These are phyloP conservation scores for Acleris holmiana DNA, from an alignment of 2,888 invertebrate species.

Conservation along the genomic window DNA sequence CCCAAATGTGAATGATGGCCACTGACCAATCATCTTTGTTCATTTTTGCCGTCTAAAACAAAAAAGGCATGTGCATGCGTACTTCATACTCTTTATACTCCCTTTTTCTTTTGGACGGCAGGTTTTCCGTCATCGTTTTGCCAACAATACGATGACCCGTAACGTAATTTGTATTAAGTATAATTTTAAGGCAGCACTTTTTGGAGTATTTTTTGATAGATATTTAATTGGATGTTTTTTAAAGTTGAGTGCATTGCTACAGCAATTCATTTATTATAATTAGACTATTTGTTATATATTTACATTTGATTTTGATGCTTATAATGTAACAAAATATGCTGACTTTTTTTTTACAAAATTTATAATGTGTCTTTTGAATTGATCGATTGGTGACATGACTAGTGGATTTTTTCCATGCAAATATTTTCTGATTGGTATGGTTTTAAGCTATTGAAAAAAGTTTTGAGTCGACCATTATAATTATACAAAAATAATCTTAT, in stretches of 20 bases:
- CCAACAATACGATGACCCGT: constrained; percentile 16
- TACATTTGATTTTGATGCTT: background rate
- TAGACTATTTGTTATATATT: background rate
- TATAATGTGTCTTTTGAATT: background rate
- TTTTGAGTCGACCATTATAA: background rate
- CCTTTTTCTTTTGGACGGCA: too few species aligned
- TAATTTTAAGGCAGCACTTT: constrained; percentile 35
- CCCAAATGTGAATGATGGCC: constrained; percentile 8
- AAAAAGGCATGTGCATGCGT: too few species aligned
- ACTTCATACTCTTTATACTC: too few species aligned
- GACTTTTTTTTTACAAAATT: too few species aligned
- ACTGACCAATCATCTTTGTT: too few species aligned
- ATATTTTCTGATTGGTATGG: background rate
- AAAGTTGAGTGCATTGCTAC: constrained; percentile 24
- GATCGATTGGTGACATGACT: background rate
- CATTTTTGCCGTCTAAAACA: too few species aligned
- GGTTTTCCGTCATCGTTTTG: background rate
- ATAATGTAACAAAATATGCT: background rate
- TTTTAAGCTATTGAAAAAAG: background rate
- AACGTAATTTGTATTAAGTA: constrained; percentile 19
- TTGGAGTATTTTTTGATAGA: constrained; percentile 26
- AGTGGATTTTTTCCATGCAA: background rate
- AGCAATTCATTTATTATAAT: constrained; percentile 5
- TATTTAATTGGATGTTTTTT: constrained; percentile 15
- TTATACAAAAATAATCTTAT: constrained; percentile 3